Percentiles rank a stretch among this genome's conserved stretches.
Evolutionary conservation across 2,888 invertebrate genomes (phyloP).

Genomic region (Patella depressa): DNA sequence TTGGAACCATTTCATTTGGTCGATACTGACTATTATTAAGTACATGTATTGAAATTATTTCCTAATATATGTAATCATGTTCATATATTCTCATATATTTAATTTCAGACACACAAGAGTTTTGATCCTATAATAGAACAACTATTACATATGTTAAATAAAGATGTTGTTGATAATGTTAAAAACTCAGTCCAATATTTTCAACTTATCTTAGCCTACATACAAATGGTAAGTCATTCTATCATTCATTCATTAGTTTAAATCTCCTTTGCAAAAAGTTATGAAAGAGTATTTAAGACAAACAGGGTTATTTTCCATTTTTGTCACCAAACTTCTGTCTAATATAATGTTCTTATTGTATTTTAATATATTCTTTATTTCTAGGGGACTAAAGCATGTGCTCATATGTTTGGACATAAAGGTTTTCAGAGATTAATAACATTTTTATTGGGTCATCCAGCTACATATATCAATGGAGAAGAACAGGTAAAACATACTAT

Average conservation of each 20-base stretch:
- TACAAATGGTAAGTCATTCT: slow-evolving; percentile 67
- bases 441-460: slow-evolving; percentile 69
- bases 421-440: slow-evolving; percentile 70
- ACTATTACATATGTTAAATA: slow-evolving; percentile 68
- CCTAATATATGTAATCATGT: neutral
- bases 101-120: slow-evolving; percentile 59
- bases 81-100: slow-evolving; percentile 2
- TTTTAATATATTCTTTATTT: slow-evolving; percentile 28
- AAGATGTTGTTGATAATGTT: slow-evolving; percentile 72
- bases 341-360: neutral
- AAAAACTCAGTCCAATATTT: slow-evolving; percentile 72
- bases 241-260: too few species aligned
- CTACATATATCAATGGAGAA: slow-evolving; percentile 23
- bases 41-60: too few species aligned
- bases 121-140: slow-evolving; percentile 66
- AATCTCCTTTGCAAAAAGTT: too few species aligned
- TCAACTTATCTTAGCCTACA: slow-evolving; percentile 68
- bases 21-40: too few species aligned
- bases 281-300: too few species aligned
- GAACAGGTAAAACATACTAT: slow-evolving; percentile 31
- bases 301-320: neutral
- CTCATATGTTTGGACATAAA: slow-evolving; percentile 69
- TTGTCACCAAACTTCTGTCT: neutral
- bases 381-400: slow-evolving; percentile 71
- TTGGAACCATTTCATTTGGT: too few species aligned